Evolutionary conservation across 2,888 invertebrate genomes (phyloP).

Genomic region (Elegia similella): DNA sequence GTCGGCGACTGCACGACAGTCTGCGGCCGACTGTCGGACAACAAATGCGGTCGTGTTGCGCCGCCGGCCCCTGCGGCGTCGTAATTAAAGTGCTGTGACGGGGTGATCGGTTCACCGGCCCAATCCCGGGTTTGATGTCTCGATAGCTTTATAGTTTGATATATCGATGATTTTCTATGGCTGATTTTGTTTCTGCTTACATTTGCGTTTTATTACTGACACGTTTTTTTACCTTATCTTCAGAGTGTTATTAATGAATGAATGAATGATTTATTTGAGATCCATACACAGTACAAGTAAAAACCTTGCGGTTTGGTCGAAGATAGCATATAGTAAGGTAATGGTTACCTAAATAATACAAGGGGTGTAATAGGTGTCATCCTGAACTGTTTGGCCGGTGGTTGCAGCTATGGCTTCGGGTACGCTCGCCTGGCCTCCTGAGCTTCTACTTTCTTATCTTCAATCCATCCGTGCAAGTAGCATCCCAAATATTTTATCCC

Average conservation of each 20-base stretch:
- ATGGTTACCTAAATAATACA: no score
- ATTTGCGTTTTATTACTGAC: background rate
- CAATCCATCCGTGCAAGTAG: no score
- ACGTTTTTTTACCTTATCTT: background rate
- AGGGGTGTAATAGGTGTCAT: no score
- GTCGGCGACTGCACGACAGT: constrained; percentile 59
- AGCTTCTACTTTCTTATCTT: no score
- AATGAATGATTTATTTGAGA: no score
- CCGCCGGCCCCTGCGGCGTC: constrained; percentile 67
- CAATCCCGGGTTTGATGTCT: constrained; percentile 24
- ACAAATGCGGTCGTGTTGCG: constrained; percentile 66
- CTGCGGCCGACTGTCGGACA: constrained; percentile 54
- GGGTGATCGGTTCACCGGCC: constrained; percentile 54
- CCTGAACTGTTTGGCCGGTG: background rate
- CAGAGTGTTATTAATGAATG: no score
- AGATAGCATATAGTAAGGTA: no score
- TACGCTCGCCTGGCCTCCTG: no score
- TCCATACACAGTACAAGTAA: no score
- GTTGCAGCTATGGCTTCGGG: background rate
- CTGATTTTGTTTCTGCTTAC: constrained; percentile 29
- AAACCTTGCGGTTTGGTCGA: no score
- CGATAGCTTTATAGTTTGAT: constrained; percentile 18
- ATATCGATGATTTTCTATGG: constrained; percentile 48
- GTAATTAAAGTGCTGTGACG: constrained; percentile 64
- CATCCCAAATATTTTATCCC: no score